Base-by-base conservation (phyloP, 2,113 vertebrate species). In the Oryzias woworae region DNA sequence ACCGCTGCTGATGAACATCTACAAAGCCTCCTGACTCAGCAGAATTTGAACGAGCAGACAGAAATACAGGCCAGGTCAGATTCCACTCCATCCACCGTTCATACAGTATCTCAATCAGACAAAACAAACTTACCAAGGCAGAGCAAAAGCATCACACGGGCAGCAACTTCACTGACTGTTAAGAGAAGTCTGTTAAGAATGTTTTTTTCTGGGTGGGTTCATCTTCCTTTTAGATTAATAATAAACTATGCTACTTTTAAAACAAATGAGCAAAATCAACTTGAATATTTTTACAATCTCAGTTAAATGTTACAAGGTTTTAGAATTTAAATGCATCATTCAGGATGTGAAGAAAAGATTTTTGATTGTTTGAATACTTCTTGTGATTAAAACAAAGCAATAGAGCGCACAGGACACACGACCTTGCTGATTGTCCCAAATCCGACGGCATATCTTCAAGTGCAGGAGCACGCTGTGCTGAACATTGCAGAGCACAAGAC, bases 11-110 rank as follows among this genome's bases (percentile, higher is more conserved):
- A 79, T 65, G 48, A 73, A 75, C 77, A 77, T 80, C 78, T 78
- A 84, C 60, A 81, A 78, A 88, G 73, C 69, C 67, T 49, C 41
- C 69, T 82, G 85, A 87, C 71, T 87, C 87, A 88, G 85, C 87
- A 88, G 73, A 80, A 87, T 75, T 77, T 58, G 58, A 80, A 70
- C 71, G 46, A 66, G 48, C 83, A 68, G 62, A 77, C 56, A 53
- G 59, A 49, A 68, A 50, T 7, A 55, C 58, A 73, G 64, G 63
- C 73, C 59, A 64, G 60, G 57, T 28, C 26, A 5, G 2, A 71
- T 66, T 73, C 72, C 36, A 24, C 62, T 71, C 56, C 18, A 48
- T 66, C 54, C 64, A 51, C 41, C 55, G 77, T 73, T 77, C 66
- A 26, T 17, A 47, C 58, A 24, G 45, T 57, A 59, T 76, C 64